Evolutionary conservation across 92 coral and sea anemone species (phyloP).

Genomic region (Parazoanthus darwini): DNA sequence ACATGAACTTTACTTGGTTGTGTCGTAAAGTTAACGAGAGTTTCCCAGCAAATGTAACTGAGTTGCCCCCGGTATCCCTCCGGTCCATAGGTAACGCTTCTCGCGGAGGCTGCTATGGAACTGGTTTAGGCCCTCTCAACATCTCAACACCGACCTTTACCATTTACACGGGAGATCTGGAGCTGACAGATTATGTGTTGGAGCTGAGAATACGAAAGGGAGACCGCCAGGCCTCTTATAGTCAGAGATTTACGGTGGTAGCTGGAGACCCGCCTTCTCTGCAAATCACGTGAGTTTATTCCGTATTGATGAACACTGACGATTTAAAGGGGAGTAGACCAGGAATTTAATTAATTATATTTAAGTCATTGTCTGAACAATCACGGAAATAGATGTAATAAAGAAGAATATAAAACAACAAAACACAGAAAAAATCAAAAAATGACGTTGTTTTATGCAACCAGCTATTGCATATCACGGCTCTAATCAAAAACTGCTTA

Average conservation of each 20-base stretch:
- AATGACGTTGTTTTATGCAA: too few species aligned
- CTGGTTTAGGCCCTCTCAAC: conserved; percentile 45
- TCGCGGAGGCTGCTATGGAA: conserved; percentile 46
- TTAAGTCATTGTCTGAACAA: too few species aligned
- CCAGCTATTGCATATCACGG: too few species aligned
- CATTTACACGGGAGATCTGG: conserved; percentile 39
- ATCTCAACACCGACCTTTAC: conserved; percentile 36
- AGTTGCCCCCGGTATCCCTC: conserved; percentile 6
- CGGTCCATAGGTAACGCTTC: background rate
- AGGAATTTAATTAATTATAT: too few species aligned
- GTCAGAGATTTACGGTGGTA: conserved; percentile 38
- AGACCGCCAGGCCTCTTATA: conserved; percentile 36
- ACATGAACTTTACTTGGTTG: conserved; percentile 52
- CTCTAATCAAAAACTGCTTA: too few species aligned
- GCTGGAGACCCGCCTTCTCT: conserved; percentile 46
- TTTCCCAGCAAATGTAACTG: conserved; percentile 13
- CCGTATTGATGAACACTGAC: too few species aligned
- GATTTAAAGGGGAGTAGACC: too few species aligned
- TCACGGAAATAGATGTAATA: too few species aligned
- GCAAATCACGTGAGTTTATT: conserved; percentile 39
- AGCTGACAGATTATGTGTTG: conserved; percentile 36
- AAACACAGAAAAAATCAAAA: too few species aligned
- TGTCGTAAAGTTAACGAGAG: conserved; percentile 48
- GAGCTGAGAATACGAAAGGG: conserved; percentile 50
- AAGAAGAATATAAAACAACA: too few species aligned